Evolutionary conservation across 2,797 vertebrate genomes (phyloP).

Genomic region (Acipenser oxyrinchus): DNA sequence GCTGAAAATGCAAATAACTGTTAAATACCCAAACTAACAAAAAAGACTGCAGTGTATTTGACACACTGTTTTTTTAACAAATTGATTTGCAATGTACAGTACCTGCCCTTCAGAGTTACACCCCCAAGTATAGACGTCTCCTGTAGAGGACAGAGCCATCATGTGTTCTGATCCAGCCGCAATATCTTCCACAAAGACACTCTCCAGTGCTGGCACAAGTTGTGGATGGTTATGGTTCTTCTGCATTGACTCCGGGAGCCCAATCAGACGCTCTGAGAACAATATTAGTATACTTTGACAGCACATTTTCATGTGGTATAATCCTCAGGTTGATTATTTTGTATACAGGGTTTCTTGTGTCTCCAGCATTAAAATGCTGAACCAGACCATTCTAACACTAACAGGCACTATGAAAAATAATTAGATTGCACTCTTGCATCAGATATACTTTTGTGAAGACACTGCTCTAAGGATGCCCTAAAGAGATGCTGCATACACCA

Average conservation of each 20-base stretch:
- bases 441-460: too few relatives aligned
- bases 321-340: too few relatives aligned
- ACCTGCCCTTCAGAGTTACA: conserved; percentile 75
- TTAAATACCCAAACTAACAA: not conserved
- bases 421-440: too few relatives aligned
- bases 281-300: too few relatives aligned
- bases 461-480: too few relatives aligned
- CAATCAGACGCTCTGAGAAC: conserved; percentile 61
- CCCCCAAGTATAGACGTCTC: conserved; percentile 68
- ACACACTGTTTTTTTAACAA: not conserved
- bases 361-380: too few relatives aligned
- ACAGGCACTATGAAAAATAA: too few relatives aligned
- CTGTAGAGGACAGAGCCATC: conserved; percentile 59
- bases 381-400: too few relatives aligned
- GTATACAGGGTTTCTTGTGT: too few relatives aligned
- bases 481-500: too few relatives aligned
- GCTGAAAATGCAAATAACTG: conserved; percentile 34
- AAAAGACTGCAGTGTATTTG: not conserved
- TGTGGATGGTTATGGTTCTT: conserved; percentile 67
- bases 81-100: conserved; percentile 3
- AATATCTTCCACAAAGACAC: conserved; percentile 62
- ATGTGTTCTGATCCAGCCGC: conserved; percentile 68
- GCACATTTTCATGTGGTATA: too few relatives aligned
- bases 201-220: conserved; percentile 61
- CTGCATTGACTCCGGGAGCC: conserved; percentile 65